phyloP scores from a whole-genome alignment of 2,797 vertebrate species.

The Oreortyx pictus region DNA sequence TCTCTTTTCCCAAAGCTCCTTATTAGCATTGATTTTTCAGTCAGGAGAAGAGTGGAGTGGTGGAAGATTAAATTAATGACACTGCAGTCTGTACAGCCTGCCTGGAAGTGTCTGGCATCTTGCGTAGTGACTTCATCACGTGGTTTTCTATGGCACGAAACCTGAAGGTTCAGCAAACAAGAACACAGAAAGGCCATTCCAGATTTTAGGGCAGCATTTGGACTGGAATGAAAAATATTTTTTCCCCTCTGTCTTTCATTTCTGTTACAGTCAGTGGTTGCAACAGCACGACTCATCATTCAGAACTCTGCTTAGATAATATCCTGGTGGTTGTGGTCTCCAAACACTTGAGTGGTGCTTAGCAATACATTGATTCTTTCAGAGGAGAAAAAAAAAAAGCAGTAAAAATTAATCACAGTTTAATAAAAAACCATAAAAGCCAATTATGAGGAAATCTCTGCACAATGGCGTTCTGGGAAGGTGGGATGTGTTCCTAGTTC shows the following conservation, averaged over 20 bases:
- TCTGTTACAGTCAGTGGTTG: not conserved
- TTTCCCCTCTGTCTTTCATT: not conserved
- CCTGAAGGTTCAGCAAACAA: slow-evolving; percentile 6
- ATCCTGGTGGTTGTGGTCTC: not conserved
- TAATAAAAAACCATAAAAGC: not conserved
- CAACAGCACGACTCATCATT: not conserved
- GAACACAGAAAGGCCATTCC: slow-evolving; percentile 4
- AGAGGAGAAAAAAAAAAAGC: not conserved
- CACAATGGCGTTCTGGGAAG: not conserved
- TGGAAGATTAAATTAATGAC: slow-evolving; percentile 61
- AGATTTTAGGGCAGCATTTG: not conserved
- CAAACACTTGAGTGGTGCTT: not conserved
- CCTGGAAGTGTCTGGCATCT: slow-evolving; percentile 44
- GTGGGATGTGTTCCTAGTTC: not conserved
- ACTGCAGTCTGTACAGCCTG: not conserved
- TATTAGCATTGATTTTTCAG: slow-evolving; percentile 74
- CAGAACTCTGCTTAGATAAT: not conserved
- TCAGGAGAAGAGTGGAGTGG: not conserved
- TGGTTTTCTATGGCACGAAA: not conserved
- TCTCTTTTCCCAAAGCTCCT: slow-evolving; percentile 63
- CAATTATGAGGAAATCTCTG: not conserved
- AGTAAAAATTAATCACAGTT: not conserved
- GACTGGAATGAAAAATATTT: not conserved
- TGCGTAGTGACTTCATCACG: not conserved
- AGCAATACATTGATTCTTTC: not conserved